Base-by-base conservation (phyloP, 2,113 vertebrate genomes). In the Tapirus terrestris region DNA sequence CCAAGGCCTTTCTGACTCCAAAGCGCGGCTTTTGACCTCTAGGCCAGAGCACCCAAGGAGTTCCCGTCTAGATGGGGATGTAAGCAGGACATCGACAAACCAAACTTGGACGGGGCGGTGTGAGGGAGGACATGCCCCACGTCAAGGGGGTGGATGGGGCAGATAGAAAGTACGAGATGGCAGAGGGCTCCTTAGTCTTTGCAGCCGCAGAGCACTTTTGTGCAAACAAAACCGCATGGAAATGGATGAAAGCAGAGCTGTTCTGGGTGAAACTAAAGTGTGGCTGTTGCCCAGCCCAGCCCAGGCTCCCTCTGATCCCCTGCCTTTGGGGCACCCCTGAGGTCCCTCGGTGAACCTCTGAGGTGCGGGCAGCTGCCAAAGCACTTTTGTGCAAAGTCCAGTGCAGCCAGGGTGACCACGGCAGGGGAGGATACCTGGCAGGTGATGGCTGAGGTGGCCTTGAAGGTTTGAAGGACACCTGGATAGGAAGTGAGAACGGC, bases 121-220 rank as follows among this genome's bases (percentile, higher is more conserved):
- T 29, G 16, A 51, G 18, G 27, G 36, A 39, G 20, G 5, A 0
- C 23, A 14, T 25, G n/a, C 12, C 58, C 25, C 14, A 1, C 0
- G 0, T 27, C 56, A 61, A 43, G 2, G 10, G 31, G 43, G 20
- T 0, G 0, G 8, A 2, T 6, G 8, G n/a, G 8, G 13, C 0
- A 23, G 43, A 4, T 5, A 7, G n/a, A 39, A 91, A 67, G 13
- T 4, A 1, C 9, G 45, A 45, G n/a, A 13, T 3, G 1, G 39
- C n/a, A n/a, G 23, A 60, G 45, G 36, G 43, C 33, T n/a, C n/a
- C 33, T 6, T 2, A 0, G 9, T 48, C 76, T 33, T 18, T 3
- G 13, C 17, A 43, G 29, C 2, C 45, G 21, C 5, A 11, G 27
- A 39, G 77, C 58, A 11, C 48, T 29, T 63, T 18, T 2, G 39